Evolutionary conservation across 2,113 vertebrate genomes (phyloP), one percentile per base, ranked within the genome.

Genomic region (Dendropsophus ebraccatus): DNA sequence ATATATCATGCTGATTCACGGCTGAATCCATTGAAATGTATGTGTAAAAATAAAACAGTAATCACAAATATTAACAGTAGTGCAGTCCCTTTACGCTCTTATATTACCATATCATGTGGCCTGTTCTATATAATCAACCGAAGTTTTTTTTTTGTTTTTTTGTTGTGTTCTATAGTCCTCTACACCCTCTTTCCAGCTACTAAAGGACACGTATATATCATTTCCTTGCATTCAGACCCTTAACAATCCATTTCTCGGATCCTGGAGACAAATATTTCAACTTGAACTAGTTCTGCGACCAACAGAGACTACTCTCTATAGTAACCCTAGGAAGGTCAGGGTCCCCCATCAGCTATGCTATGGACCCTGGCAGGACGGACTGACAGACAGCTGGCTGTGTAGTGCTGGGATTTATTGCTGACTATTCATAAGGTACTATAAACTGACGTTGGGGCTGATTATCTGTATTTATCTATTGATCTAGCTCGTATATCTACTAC

Each of bases 251-350:
- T 50, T 73, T 14, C 70, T 49, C 52, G n/a, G 23, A 73, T 74
- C 30, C 50, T 25, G 25, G 32, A 49, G 32, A 54, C 67, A 83
- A 74, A 41, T 11, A 83, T 54, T 72, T 83, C 82, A 83, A 83
- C 82, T 74, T 83, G 82, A 83, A 83, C 69, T 73, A 41, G 49
- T 72, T 52, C 49, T 81, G 41, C 13, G 28, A 13, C 80, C 45
- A 28, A 30, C n/a, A 52, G 65, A 69, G 65, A 69, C 65, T 37
- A 12, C 45, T 49, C 41, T 23, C 62, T 25, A 69, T 69, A 37
- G 62, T 67, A 67, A 67, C 62, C 28, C 60, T 70, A 23, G 12
- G 10, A 25, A 32, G 47, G 13, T 32, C 74, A n/a, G 25, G 74
- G 47, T 52, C 47, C 16, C 49, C 30, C 49, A 52, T 76, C 47